phyloP scores from a whole-genome alignment of 2,797 vertebrate genomes.

The Fundulus diaphanus region DNA sequence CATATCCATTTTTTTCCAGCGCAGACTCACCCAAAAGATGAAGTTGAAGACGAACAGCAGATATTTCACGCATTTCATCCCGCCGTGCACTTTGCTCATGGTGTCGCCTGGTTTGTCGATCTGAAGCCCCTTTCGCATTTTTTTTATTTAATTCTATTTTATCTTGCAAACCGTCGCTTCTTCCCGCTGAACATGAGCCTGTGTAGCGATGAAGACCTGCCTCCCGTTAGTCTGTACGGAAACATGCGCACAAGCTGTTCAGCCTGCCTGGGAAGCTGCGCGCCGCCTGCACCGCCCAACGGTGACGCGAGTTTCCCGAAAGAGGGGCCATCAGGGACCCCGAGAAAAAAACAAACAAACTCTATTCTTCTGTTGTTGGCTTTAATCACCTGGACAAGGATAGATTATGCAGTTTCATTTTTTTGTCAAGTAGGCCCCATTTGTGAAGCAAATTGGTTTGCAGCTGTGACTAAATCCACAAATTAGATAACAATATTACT shows the following conservation, averaged over 20 bases:
- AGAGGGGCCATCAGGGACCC: conserved; percentile 17
- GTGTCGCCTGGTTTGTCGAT: conserved; percentile 47
- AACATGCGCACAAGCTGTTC: conserved; percentile 56
- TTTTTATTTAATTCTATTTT: conserved; percentile 7
- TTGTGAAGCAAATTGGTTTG: background rate
- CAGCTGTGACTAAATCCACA: background rate
- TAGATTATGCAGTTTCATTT: background rate
- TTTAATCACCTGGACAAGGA: background rate
- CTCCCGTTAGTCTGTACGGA: conserved; percentile 49
- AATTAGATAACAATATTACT: background rate
- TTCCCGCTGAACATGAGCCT: conserved; percentile 40
- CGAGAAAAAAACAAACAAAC: too few relatives aligned
- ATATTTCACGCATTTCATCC: conserved; percentile 94
- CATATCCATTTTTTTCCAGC: background rate
- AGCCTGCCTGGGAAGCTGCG: conserved; percentile 3
- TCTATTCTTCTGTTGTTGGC: background rate
- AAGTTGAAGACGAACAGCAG: conserved; percentile 95
- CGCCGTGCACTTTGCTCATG: conserved; percentile 89
- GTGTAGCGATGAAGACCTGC: conserved; percentile 42
- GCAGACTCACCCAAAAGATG: conserved; percentile 93
- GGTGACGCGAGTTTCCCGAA: background rate
- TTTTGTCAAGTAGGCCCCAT: background rate
- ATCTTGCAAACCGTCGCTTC: conserved; percentile 17
- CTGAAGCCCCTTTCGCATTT: background rate
- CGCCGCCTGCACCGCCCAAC: conserved; percentile 65